phyloP scores from a whole-genome alignment of 2,113 vertebrate genomes.

The Onychostoma macrolepis region DNA sequence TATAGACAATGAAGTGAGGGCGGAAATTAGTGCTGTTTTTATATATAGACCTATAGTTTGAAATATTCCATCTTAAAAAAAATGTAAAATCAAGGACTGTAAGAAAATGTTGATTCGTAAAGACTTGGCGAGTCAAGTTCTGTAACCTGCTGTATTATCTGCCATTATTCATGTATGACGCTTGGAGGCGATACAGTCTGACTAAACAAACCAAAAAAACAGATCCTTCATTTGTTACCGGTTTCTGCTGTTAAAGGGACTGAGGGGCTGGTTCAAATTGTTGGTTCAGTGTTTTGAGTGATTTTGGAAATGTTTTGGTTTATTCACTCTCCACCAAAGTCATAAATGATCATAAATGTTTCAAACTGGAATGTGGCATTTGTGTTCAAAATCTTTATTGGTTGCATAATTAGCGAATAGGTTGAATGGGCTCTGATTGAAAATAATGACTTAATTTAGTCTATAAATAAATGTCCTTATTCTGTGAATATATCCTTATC shows the following conservation, averaged over 20 bases:
- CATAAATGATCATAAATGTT: background rate
- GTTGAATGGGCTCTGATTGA: background rate
- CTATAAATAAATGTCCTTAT: background rate
- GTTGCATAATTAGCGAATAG: background rate
- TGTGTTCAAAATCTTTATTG: background rate
- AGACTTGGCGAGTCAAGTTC: background rate
- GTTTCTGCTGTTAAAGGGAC: too few relatives aligned
- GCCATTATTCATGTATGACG: background rate
- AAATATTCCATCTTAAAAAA: background rate
- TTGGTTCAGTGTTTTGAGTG: background rate
- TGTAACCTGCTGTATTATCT: constrained; percentile 8
- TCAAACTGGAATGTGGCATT: background rate
- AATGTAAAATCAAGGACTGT: background rate
- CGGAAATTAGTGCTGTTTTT: background rate
- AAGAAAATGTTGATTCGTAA: background rate
- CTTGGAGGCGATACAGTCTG: background rate
- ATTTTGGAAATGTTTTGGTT: background rate
- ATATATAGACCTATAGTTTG: background rate
- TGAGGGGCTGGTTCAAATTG: background rate
- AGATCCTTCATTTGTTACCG: background rate
- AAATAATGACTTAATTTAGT: background rate
- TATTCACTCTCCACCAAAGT: constrained; percentile 6
- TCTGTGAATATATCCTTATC: background rate
- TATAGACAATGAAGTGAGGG: background rate
- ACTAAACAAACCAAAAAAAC: background rate